Percentiles rank a stretch among this genome's conserved stretches.
These are phyloP conservation scores for Heterocephalus glaber DNA, from an alignment of 2,113 vertebrate genomes.

Conservation along the genomic window DNA sequence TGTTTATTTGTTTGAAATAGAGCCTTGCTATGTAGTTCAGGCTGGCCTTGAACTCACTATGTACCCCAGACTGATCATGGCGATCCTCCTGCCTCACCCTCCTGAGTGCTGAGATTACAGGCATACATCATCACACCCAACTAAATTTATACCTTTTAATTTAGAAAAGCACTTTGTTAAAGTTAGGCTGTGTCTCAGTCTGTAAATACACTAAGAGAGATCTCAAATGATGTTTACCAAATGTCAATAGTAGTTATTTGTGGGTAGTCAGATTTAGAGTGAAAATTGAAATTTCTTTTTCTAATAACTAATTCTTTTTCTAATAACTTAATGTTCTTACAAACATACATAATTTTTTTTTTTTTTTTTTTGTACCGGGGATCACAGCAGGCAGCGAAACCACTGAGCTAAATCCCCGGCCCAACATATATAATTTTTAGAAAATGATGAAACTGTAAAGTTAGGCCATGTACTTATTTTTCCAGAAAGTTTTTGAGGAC, in stretches of 20 bases:
- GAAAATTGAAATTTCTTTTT: not conserved
- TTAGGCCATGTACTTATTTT: slow-evolving; percentile 2
- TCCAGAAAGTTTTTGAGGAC: slow-evolving; percentile 29
- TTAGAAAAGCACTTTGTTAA: not conserved
- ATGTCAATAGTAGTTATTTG: slow-evolving; percentile 36
- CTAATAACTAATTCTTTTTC: too few species aligned
- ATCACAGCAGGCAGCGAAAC: too few species aligned
- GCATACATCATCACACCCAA: not conserved
- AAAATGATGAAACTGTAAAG: not conserved
- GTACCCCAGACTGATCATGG: not conserved
- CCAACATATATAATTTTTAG: not conserved
- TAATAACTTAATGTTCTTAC: too few species aligned
- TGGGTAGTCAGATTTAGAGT: not conserved
- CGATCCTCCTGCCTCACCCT: not conserved
- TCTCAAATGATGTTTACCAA: not conserved
- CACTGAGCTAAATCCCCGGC: too few species aligned
- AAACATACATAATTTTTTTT: too few species aligned
- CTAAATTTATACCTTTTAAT: not conserved
- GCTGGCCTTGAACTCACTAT: not conserved
- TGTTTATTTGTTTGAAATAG: not conserved
- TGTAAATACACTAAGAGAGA: slow-evolving; percentile 15
- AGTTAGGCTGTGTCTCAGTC: not conserved
- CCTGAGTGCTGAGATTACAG: not conserved
- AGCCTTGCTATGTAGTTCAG: not conserved
- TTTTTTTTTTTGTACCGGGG: too few species aligned